Conservation (phyloP, 2,888 invertebrate species). For the Drosophila bunnanda region DNA sequence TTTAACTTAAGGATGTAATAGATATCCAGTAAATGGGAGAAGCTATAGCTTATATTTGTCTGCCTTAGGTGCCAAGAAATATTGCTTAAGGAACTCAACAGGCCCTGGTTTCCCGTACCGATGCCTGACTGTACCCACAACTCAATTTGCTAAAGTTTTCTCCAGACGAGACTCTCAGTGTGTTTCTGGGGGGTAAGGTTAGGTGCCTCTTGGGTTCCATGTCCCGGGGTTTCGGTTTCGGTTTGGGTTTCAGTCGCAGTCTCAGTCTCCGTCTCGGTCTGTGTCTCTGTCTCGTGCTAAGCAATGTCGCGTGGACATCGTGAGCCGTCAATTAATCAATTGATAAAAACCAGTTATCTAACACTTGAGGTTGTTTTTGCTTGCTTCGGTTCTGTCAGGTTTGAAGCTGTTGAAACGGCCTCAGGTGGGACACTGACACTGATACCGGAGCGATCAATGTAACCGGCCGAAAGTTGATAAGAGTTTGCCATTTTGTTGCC, state of each 20-base stretch:
- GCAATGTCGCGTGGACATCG: slow-evolving; percentile 58
- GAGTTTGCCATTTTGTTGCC: slow-evolving; percentile 25
- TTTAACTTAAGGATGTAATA: not conserved
- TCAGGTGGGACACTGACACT: slow-evolving; percentile 25
- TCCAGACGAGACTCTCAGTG: not conserved
- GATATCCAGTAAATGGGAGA: too few species aligned
- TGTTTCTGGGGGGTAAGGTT: slow-evolving; percentile 4
- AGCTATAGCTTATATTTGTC: not conserved
- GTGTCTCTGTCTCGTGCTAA: slow-evolving; percentile 32
- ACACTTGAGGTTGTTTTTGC: slow-evolving; percentile 20
- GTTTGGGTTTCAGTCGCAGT: not conserved
- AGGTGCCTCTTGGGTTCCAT: not conserved
- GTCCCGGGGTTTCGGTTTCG: slow-evolving; percentile 13
- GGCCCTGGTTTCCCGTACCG: not conserved
- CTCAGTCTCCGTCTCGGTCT: too few species aligned
- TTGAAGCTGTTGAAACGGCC: slow-evolving; percentile 46
- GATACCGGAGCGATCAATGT: slow-evolving; percentile 40
- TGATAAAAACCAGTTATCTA: slow-evolving; percentile 46
- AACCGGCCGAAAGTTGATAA: slow-evolving; percentile 40
- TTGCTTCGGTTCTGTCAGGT: slow-evolving; percentile 43
- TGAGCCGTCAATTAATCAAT: slow-evolving; percentile 53
- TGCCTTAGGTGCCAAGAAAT: not conserved
- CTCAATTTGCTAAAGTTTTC: not conserved
- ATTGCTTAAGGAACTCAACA: rapidly evolving
- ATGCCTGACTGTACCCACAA: slow-evolving; percentile 8